These are phyloP conservation scores for Mythimna albipuncta DNA, from an alignment of 2,888 invertebrate genomes.

Conservation along the genomic window DNA sequence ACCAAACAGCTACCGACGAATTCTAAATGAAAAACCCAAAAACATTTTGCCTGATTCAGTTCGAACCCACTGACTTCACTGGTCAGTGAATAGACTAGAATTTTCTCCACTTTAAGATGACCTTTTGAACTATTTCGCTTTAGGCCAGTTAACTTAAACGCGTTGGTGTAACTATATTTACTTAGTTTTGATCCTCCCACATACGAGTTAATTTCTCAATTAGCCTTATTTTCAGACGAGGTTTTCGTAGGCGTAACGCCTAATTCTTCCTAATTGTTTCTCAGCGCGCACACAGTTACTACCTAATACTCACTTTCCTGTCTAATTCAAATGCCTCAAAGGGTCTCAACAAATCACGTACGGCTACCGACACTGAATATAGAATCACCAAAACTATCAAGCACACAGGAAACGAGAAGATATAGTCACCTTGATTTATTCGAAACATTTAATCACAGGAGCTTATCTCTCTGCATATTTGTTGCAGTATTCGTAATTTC, in stretches of 20 bases:
- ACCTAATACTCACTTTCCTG: not conserved
- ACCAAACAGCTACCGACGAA: no score
- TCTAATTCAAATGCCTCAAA: constrained; percentile 20
- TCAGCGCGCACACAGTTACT: not conserved
- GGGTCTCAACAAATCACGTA: constrained; percentile 2
- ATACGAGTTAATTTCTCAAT: constrained; percentile 14
- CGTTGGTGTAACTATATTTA: not conserved
- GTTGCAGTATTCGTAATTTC: constrained; percentile 71
- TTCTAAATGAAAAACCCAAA: no score
- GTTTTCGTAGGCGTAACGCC: constrained; percentile 3
- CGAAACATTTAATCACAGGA: constrained; percentile 69
- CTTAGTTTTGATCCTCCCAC: not conserved
- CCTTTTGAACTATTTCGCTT: not conserved
- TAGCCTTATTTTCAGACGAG: not conserved
- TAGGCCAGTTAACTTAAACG: not conserved
- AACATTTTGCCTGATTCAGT: no score
- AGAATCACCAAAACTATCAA: constrained; percentile 47
- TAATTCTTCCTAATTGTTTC: constrained; percentile 10
- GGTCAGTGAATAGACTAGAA: no score
- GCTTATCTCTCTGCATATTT: constrained; percentile 68
- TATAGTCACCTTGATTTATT: constrained; percentile 64
- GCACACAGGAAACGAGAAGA: constrained; percentile 33
- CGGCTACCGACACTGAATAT: constrained; percentile 25
- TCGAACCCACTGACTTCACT: no score
- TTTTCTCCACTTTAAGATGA: no score